Evolutionary conservation across 2,888 invertebrate genomes (phyloP).

Genomic region (Platycheirus rosarum): DNA sequence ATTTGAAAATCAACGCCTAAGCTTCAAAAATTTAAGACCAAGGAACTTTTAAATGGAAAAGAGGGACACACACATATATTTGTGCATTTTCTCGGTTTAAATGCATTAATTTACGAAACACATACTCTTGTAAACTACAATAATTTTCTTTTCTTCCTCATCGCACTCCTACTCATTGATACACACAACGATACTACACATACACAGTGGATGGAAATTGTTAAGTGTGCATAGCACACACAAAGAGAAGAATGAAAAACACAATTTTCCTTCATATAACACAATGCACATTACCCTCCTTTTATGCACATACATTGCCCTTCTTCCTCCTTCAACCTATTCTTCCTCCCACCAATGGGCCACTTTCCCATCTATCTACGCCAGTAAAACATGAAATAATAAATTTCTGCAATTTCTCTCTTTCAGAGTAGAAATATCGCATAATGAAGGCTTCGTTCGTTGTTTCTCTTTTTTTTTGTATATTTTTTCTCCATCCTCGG

Average conservation of each 20-base stretch:
- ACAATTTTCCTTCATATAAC: constrained; percentile 68
- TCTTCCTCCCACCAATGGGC: constrained; percentile 11
- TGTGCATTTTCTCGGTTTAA: constrained; percentile 55
- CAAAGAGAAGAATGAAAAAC: constrained; percentile 64
- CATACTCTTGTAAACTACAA: constrained; percentile 50
- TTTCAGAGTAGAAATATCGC: constrained; percentile 39
- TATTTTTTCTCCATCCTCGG: constrained; percentile 50
- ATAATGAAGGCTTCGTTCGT: constrained; percentile 16
- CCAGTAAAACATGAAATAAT: constrained; percentile 62
- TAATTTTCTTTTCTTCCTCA: constrained; percentile 60
- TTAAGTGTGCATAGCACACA: constrained; percentile 56
- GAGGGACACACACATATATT: constrained; percentile 2
- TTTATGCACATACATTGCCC: constrained; percentile 27
- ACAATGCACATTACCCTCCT: constrained; percentile 70
- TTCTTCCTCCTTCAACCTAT: not conserved
- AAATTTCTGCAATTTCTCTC: constrained; percentile 74
- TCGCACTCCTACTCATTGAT: constrained; percentile 20
- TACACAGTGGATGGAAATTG: constrained; percentile 25
- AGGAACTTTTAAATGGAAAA: too few species aligned
- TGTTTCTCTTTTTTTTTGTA: constrained; percentile 61
- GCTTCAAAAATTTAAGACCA: constrained; percentile 10
- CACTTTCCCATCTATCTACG: constrained; percentile 38
- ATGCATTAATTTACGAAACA: constrained; percentile 66
- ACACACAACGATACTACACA: constrained; percentile 7
- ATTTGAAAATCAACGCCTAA: constrained; percentile 25